Conservation (phyloP, 2,797 vertebrate species). For the Muscicapa striata region DNA sequence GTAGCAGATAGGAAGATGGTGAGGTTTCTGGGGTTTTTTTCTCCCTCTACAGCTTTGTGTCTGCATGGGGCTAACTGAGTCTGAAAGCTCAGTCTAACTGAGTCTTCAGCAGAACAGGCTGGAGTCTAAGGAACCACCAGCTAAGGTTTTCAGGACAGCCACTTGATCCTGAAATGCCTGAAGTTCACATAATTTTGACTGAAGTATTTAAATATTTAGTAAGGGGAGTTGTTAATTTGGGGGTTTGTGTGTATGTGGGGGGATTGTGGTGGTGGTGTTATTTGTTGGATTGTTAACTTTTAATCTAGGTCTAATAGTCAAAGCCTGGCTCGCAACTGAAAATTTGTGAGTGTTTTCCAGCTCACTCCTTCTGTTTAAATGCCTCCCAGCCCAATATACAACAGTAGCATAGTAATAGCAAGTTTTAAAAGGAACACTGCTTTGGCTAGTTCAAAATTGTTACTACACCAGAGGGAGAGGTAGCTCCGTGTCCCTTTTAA, state of each 20-base stretch:
- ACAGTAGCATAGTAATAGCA: background rate
- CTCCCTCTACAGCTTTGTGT: background rate
- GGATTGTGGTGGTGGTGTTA: background rate
- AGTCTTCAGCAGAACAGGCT: background rate
- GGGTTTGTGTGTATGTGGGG: background rate
- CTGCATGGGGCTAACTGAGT: background rate
- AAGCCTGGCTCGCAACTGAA: background rate
- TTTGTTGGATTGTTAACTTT: background rate
- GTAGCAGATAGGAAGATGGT: background rate
- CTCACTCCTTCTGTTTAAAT: background rate
- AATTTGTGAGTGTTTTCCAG: background rate
- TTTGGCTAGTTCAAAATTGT: background rate
- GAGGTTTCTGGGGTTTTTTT: accelerated
- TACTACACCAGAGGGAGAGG: background rate
- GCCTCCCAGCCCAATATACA: background rate
- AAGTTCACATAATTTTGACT: background rate
- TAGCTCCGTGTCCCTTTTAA: background rate
- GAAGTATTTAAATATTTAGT: background rate
- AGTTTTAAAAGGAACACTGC: background rate
- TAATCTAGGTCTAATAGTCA: background rate
- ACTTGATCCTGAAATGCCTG: background rate
- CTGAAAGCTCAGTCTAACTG: background rate
- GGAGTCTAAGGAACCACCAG: background rate
- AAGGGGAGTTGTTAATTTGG: background rate
- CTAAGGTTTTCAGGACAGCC: background rate